Conservation (phyloP, 2,888 invertebrate species). For the Drosophila antonietae region DNA sequence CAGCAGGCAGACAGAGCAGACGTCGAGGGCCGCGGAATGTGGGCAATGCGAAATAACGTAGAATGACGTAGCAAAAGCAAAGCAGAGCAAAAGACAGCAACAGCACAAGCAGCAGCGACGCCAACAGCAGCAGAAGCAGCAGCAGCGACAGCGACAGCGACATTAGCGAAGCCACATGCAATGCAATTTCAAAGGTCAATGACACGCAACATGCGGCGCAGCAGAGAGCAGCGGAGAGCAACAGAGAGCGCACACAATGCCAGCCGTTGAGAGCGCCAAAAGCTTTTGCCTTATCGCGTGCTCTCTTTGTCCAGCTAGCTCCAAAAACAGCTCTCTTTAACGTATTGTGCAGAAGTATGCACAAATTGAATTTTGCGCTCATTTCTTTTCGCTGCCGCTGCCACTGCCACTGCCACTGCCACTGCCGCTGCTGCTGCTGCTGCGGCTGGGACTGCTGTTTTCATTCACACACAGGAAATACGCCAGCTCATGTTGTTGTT, state of each 20-base stretch:
- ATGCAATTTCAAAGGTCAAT: conserved; percentile 80
- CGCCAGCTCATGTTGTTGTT: conserved; percentile 59
- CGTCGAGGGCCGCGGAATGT: conserved; percentile 53
- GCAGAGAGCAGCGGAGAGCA: conserved; percentile 26
- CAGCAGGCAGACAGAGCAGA: conserved; percentile 42
- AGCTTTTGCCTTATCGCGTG: conserved; percentile 37
- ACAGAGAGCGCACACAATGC: conserved; percentile 27
- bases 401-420: conserved; percentile 16
- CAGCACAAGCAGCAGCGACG: conserved; percentile 36
- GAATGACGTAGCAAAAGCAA: conserved; percentile 77
- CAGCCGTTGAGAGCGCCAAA: conserved; percentile 28
- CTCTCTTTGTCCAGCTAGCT: conserved; percentile 16
- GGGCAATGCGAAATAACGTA: conserved; percentile 73
- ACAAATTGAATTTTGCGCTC: conserved; percentile 60
- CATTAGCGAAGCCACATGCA: conserved; percentile 69
- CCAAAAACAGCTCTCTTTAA: conserved; percentile 26
- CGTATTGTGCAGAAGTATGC: conserved; percentile 48
- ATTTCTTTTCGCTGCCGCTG: conserved; percentile 25
- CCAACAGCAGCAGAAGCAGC: conserved; percentile 12
- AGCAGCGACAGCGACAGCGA: conserved; percentile 41
- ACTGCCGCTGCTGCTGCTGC: conserved; percentile 9
- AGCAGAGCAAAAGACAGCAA: conserved; percentile 54
- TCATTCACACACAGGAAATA: conserved; percentile 77
- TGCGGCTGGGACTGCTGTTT: conserved; percentile 42
- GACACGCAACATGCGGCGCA: conserved; percentile 66